Conservation (phyloP, 2,113 vertebrate species). For the Rhagologus leucostigma region DNA sequence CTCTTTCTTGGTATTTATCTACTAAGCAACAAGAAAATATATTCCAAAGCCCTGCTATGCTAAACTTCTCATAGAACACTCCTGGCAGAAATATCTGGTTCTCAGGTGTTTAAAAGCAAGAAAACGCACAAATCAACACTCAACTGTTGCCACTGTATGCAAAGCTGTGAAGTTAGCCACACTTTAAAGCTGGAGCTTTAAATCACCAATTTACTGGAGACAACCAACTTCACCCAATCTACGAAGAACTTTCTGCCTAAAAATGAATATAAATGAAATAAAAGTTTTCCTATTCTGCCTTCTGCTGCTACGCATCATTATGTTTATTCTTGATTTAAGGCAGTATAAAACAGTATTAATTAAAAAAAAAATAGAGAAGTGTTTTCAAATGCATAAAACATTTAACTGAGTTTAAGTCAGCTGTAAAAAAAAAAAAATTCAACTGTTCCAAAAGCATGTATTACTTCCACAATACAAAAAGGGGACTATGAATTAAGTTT, state of each 20-base stretch:
- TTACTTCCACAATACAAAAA: background rate
- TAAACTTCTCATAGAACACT: background rate
- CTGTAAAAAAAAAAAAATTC: background rate
- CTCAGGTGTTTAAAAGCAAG: background rate
- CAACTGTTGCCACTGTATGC: background rate
- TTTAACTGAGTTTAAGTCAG: background rate
- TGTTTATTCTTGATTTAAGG: background rate
- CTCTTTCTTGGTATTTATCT: background rate
- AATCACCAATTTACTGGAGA: background rate
- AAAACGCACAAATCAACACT: background rate
- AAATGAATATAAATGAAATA: background rate
- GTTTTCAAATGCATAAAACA: background rate
- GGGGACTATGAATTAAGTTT: background rate
- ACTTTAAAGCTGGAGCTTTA: background rate
- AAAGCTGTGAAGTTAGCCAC: background rate
- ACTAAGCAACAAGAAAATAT: background rate
- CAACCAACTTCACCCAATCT: background rate
- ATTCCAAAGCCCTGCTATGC: background rate
- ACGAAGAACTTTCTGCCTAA: background rate
- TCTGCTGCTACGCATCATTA: background rate
- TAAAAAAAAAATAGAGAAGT: background rate
- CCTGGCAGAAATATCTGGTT: background rate
- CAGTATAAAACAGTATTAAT: background rate
- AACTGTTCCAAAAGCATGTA: background rate
- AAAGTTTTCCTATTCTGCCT: background rate